Conservation (phyloP, 1,140 invertebrate species). For the Drosophila oshimai region DNA sequence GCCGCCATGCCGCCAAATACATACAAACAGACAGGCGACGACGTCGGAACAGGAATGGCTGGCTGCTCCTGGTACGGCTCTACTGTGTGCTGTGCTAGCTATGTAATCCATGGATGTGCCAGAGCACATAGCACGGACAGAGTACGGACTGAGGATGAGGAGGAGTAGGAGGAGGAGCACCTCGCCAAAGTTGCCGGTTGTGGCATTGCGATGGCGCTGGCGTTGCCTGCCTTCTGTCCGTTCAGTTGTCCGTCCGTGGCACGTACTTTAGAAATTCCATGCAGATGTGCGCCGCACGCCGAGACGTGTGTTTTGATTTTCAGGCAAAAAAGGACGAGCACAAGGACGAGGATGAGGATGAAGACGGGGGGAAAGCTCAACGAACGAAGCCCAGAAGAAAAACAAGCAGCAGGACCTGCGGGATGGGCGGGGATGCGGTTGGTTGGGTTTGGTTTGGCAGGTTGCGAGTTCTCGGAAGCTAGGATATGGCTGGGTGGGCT, state of each 20-base stretch:
- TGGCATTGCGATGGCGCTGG: slow-evolving; percentile 56
- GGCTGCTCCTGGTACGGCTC: slow-evolving; percentile 39
- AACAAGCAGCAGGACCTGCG: slow-evolving; percentile 35
- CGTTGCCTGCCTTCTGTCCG: slow-evolving; percentile 36
- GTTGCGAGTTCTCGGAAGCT: neutral
- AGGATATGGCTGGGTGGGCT: neutral
- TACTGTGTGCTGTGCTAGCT: slow-evolving; percentile 59
- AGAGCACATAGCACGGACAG: slow-evolving; percentile 14
- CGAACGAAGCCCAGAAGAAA: slow-evolving; percentile 56
- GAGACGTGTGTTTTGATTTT: slow-evolving; percentile 81
- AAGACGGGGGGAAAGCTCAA: too few relatives aligned
- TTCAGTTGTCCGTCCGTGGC: slow-evolving; percentile 54
- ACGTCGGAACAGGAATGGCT: slow-evolving; percentile 46
- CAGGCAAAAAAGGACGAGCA: slow-evolving; percentile 53
- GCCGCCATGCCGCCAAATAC: slow-evolving; percentile 65
- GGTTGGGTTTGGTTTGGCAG: slow-evolving; percentile 35
- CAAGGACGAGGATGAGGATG: neutral
- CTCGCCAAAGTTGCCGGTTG: slow-evolving; percentile 69
- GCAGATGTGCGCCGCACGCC: slow-evolving; percentile 79
- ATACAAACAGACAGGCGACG: slow-evolving; percentile 69
- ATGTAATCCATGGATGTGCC: slow-evolving; percentile 73
- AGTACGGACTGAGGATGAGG: neutral
- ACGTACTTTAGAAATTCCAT: slow-evolving; percentile 81
- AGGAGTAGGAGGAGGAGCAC: neutral
- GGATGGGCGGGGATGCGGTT: slow-evolving; percentile 25